These are phyloP conservation scores for Callopanchax toddi DNA, from an alignment of 2,113 vertebrate genomes.

Conservation along the genomic window DNA sequence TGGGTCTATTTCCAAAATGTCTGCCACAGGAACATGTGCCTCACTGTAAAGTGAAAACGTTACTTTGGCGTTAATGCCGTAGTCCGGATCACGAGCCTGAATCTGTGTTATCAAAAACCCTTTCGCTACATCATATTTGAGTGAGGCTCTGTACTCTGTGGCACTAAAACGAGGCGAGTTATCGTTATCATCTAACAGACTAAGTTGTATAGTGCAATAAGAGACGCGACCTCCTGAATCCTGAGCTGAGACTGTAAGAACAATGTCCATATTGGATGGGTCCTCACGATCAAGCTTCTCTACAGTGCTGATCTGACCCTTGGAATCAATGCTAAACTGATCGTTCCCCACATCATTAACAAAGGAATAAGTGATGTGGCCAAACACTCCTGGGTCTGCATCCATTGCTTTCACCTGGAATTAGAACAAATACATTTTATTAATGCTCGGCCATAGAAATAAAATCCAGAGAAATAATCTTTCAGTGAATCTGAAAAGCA, in stretches of 20 bases:
- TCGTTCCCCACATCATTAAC: constrained; percentile 91
- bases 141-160: constrained; percentile 89
- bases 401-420: constrained; percentile 87
- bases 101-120: constrained; percentile 93
- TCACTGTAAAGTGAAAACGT: constrained; percentile 95
- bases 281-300: constrained; percentile 93
- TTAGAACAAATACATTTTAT: neutral
- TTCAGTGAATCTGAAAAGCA: neutral
- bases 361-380: constrained; percentile 87
- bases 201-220: constrained; percentile 88
- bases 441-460: neutral
- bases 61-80: constrained; percentile 89
- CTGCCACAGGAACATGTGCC: constrained; percentile 87
- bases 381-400: constrained; percentile 87
- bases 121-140: constrained; percentile 88
- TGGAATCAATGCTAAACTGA: constrained; percentile 87
- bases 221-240: constrained; percentile 89
- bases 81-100: constrained; percentile 90
- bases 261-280: constrained; percentile 82
- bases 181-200: constrained; percentile 94
- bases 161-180: constrained; percentile 88
- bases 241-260: constrained; percentile 86
- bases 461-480: neutral
- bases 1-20: constrained; percentile 94
- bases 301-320: constrained; percentile 87